Percentiles rank a stretch among this genome's conserved stretches.
Evolutionary conservation across 2,888 invertebrate species (phyloP).

Genomic region (Anagyrus pseudococci): DNA sequence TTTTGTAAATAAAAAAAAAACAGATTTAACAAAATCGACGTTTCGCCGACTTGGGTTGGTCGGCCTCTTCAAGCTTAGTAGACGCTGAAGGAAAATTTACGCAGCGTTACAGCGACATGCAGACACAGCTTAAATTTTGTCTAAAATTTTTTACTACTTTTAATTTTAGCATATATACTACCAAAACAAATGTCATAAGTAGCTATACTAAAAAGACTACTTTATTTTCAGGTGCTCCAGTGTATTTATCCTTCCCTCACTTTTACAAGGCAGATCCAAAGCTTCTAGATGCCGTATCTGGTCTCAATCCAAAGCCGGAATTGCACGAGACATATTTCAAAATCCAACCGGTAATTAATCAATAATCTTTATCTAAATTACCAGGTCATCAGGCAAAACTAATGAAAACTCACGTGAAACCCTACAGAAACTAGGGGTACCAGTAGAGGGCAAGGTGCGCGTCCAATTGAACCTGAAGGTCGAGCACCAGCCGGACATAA

Average conservation of each 20-base stretch:
- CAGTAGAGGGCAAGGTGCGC: conserved; percentile 80
- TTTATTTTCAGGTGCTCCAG: conserved; percentile 74
- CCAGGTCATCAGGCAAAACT: background rate
- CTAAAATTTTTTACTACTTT: no score
- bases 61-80: no score
- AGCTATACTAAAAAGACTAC: no score
- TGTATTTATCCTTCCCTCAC: conserved; percentile 88
- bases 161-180: no score
- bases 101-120: no score
- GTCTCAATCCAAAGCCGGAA: conserved; percentile 72
- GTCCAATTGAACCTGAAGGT: conserved; percentile 84
- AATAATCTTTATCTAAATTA: background rate
- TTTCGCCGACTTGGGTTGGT: no score
- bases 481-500: conserved; percentile 74
- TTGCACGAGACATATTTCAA: conserved; percentile 81
- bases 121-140: no score
- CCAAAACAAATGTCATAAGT: no score
- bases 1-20: no score
- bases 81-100: no score
- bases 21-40: no score
- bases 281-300: conserved; percentile 73
- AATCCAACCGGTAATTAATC: conserved; percentile 78
- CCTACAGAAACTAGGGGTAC: conserved; percentile 81
- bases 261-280: conserved; percentile 82
- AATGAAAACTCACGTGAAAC: background rate